Evolutionary conservation across 2,797 vertebrate species (phyloP), one percentile per base, ranked within the genome.

Genomic region (Coracias cyanogaster): DNA sequence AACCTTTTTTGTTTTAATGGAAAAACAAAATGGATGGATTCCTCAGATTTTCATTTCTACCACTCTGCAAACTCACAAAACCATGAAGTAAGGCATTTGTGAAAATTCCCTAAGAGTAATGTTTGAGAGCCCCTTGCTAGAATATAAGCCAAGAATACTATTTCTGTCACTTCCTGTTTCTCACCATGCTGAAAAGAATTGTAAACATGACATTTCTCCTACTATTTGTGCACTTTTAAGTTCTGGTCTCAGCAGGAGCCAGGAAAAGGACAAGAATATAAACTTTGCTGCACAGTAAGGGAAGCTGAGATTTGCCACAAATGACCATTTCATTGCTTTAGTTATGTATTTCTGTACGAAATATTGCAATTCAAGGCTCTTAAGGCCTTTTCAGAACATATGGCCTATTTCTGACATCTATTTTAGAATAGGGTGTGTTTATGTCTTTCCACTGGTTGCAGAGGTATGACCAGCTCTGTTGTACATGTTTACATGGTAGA

Each of bases 131-230:
- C 24, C 16, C 15, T 86, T 67, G 28, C 28, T 86, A 70, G 39
- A 86, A n/a, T 80, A 66, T 77, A 16, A 1, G 77, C 70, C 93
- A 77, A 90, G 73, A 86, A 88, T 84, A 80, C 62, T 88, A 93
- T 96, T 96, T 94, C 70, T 96, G 95, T 73, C 41, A 60, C 77
- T 94, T 96, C 95, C 95, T 94, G 80, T 82, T 96, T 94, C 96
- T 95, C 78, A 90, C 60, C 48, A 86, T 1, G 1, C 77, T 90
- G 77, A 55, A 84, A 79, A 88, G 70, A 70, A 76, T 25, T 88
- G 80, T 93, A 94, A 95, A 90, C 86, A 95, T 76, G 90, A 88
- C 87, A 86, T 94, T 94, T 94, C 62, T 96, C 70, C 77, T 60
- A 82, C 80, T 93, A 76, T 64, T 49, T 89, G 64, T 82, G 73